These are phyloP conservation scores for Micromys minutus DNA, from an alignment of 2,113 vertebrate genomes.

Conservation along the genomic window DNA sequence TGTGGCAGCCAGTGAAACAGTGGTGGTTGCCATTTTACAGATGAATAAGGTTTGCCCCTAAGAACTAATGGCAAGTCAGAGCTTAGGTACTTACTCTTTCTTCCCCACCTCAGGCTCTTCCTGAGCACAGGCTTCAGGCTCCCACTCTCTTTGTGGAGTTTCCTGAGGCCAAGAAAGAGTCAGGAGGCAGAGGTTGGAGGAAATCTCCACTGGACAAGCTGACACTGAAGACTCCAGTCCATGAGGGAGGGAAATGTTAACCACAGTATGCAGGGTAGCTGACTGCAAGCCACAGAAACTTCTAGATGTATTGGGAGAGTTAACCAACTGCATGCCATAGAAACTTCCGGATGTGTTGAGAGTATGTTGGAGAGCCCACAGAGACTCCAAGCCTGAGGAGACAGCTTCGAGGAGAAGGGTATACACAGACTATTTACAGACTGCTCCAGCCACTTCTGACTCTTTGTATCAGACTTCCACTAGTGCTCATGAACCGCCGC, in stretches of 20 bases:
- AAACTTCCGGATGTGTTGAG: not conserved
- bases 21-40: not conserved
- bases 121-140: not conserved
- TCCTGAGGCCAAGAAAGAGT: not conserved
- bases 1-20: fast-evolving
- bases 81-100: not conserved
- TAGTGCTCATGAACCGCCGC: not conserved
- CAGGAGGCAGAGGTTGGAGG: not conserved
- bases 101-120: not conserved
- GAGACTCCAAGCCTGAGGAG: not conserved
- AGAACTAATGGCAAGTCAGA: not conserved
- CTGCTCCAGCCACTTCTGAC: not conserved
- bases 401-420: fast-evolving
- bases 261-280: fast-evolving
- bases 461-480: not conserved
- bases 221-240: not conserved
- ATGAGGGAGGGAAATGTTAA: fast-evolving
- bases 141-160: not conserved
- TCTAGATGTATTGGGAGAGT: not conserved
- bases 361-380: not conserved
- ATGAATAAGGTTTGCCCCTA: not conserved
- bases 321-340: not conserved
- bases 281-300: not conserved
- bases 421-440: not conserved
- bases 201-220: not conserved